Conservation (phyloP, 2,797 vertebrate genomes). For the Lacerta viridis region DNA sequence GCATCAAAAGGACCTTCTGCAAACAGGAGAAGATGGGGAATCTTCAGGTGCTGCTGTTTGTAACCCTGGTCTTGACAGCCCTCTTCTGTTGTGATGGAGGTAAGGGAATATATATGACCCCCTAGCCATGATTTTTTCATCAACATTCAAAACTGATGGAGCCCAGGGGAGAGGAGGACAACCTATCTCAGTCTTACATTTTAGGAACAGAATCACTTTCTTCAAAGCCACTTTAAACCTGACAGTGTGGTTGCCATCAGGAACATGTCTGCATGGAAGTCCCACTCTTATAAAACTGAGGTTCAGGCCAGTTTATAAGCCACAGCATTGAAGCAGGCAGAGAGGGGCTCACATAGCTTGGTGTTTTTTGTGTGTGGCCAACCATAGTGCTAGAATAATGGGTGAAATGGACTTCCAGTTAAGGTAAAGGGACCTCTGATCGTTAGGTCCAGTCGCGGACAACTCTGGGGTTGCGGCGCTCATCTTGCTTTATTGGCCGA, state of each 20-base stretch:
- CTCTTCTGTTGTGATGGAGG: constrained; percentile 70
- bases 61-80: constrained; percentile 56
- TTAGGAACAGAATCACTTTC: background rate
- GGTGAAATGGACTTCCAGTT: background rate
- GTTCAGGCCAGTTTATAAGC: background rate
- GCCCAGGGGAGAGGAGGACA: background rate
- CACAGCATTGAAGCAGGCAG: background rate
- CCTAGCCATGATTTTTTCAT: background rate
- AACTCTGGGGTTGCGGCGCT: too few species aligned
- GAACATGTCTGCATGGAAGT: background rate
- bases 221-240: background rate
- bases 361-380: background rate
- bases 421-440: background rate
- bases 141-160: background rate
- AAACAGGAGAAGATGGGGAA: constrained; percentile 65
- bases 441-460: too few species aligned
- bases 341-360: background rate
- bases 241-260: background rate
- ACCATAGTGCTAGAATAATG: background rate
- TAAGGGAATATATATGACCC: constrained; percentile 50
- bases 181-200: background rate
- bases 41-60: constrained; percentile 43
- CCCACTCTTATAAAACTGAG: background rate
- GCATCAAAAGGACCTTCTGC: background rate
- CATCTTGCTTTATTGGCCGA: too few species aligned